phyloP scores from a whole-genome alignment of 2,797 vertebrate genomes.

The Scolopax rusticola region DNA sequence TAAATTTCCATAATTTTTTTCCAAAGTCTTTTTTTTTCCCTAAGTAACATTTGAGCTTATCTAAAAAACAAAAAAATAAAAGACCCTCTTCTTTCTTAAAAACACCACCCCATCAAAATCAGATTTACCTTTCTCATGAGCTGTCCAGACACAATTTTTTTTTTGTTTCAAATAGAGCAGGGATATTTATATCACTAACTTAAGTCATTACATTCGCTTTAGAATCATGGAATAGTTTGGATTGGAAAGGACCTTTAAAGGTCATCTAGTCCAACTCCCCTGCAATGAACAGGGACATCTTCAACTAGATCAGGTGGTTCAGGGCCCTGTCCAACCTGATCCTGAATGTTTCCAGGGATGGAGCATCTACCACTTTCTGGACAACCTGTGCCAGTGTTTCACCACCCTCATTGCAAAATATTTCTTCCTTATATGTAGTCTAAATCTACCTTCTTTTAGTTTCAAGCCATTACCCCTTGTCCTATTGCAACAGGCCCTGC shows the following conservation, averaged over 20 bases:
- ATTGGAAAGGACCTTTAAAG: not conserved
- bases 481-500: not conserved
- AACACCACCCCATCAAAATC: not conserved
- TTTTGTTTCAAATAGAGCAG: not conserved
- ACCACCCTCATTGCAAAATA: not conserved
- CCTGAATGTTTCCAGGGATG: not conserved
- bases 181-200: not conserved
- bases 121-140: not conserved
- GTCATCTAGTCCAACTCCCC: not conserved
- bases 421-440: not conserved
- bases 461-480: not conserved
- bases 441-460: not conserved
- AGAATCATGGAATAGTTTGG: not conserved
- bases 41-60: not conserved
- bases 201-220: not conserved
- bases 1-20: not conserved
- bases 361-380: not conserved
- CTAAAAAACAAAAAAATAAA: not conserved
- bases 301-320: not conserved
- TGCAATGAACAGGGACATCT: not conserved
- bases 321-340: not conserved
- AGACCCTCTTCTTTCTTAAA: not conserved
- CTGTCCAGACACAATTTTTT: not conserved
- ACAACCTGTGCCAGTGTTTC: not conserved
- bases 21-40: not conserved